These are phyloP conservation scores for Suillia variegata DNA, from an alignment of 2,888 invertebrate species.

Conservation along the genomic window DNA sequence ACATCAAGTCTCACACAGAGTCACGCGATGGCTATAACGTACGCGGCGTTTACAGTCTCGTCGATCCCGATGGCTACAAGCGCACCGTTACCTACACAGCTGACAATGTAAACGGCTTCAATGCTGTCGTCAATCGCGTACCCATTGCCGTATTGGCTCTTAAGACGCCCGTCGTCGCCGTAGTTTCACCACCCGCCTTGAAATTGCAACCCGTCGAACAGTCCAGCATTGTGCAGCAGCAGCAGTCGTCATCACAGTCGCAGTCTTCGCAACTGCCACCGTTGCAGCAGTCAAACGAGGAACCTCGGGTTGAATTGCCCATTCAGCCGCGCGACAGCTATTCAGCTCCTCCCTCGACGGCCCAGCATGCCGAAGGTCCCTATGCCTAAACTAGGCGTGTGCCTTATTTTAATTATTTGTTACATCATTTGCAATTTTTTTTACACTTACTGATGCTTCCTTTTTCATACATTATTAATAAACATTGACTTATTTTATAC, in stretches of 20 bases:
- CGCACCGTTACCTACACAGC: constrained; percentile 64
- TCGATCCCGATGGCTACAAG: constrained; percentile 64
- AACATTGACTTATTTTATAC: too few species aligned
- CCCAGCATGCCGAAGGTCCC: constrained; percentile 17
- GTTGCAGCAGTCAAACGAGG: background rate
- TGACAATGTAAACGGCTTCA: constrained; percentile 63
- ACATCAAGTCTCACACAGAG: constrained; percentile 63
- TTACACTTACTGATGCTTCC: too few species aligned
- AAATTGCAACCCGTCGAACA: background rate
- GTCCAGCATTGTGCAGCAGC: background rate
- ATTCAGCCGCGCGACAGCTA: constrained; percentile 18
- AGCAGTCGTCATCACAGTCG: background rate
- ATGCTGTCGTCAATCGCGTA: constrained; percentile 64
- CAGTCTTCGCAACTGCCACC: background rate
- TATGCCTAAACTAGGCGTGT: constrained; percentile 18
- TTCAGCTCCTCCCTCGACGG: constrained; percentile 5
- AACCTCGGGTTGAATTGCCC: background rate
- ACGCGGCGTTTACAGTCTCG: constrained; percentile 63
- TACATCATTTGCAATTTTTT: constrained; percentile 1
- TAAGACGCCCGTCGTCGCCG: background rate
- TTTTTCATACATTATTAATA: too few species aligned
- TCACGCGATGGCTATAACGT: constrained; percentile 63
- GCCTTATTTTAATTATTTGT: constrained; percentile 1
- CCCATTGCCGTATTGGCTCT: constrained; percentile 42
- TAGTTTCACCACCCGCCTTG: background rate